phyloP scores from a whole-genome alignment of 2,797 vertebrate genomes.

The Anguilla anguilla region DNA sequence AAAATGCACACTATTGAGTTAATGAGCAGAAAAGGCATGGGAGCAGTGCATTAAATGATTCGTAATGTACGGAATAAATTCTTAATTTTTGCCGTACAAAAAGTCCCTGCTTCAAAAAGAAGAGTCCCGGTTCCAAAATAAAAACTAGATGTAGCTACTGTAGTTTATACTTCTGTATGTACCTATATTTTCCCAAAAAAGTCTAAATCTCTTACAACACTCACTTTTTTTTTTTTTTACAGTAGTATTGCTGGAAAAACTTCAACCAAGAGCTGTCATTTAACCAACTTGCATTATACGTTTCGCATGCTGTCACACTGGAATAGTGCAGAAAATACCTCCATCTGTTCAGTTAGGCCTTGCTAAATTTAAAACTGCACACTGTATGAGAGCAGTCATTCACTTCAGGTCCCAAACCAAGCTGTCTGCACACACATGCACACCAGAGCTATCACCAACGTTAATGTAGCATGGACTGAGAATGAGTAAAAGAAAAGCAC shows the following conservation, averaged over 20 bases:
- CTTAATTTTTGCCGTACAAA: too few species aligned
- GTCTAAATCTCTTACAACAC: background rate
- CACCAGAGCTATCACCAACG: background rate
- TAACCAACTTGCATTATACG: background rate
- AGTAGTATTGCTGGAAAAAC: background rate
- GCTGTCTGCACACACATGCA: background rate
- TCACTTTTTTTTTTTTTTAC: background rate
- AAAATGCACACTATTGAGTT: background rate
- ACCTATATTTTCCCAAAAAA: too few species aligned
- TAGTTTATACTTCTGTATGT: background rate
- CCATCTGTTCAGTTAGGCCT: background rate
- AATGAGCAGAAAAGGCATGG: background rate
- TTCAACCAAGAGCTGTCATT: background rate
- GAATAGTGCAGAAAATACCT: background rate
- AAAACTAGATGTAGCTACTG: background rate
- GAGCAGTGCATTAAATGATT: constrained; percentile 3
- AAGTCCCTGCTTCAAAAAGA: too few species aligned
- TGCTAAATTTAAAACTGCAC: background rate
- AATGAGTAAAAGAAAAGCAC: background rate
- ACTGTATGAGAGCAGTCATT: background rate
- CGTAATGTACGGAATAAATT: background rate
- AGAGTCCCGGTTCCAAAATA: background rate
- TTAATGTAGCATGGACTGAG: constrained; percentile 20
- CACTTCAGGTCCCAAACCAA: constrained; percentile 12
- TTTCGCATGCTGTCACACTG: background rate